A percentile compares a stretch with the other conserved stretches of the same genome.
Evolutionary conservation across 2,113 vertebrate species (phyloP).

Genomic region (Microcebus griseorufus): DNA sequence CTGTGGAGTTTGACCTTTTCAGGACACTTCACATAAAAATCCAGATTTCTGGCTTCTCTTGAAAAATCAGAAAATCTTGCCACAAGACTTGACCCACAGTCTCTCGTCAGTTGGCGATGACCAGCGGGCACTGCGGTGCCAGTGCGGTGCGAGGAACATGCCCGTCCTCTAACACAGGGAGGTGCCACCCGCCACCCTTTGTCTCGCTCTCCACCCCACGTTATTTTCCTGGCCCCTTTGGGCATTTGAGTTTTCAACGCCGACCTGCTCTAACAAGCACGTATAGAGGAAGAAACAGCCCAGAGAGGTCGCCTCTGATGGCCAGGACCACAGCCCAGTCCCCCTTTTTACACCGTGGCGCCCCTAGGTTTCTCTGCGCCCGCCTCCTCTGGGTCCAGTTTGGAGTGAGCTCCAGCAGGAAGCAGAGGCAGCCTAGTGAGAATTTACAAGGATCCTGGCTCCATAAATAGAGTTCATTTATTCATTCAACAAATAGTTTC

Average conservation of each 20-base stretch:
- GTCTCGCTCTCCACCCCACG: neutral
- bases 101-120: neutral
- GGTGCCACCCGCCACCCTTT: no score
- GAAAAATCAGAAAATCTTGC: constrained; percentile 18
- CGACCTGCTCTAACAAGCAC: neutral
- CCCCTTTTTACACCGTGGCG: neutral
- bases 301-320: neutral
- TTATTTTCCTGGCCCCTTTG: neutral
- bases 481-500: neutral
- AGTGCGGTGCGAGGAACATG: neutral
- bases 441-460: neutral
- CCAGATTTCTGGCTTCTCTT: constrained; percentile 32
- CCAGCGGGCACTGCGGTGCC: neutral
- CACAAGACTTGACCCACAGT: neutral
- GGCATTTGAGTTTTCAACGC: neutral
- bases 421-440: neutral
- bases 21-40: constrained; percentile 16
- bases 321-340: neutral
- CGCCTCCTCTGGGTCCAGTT: neutral
- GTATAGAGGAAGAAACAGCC: neutral
- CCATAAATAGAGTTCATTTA: neutral
- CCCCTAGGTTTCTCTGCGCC: neutral
- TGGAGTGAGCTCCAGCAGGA: neutral
- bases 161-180: neutral
- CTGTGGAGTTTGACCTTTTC: neutral